Percentiles rank a stretch among this genome's conserved stretches.
phyloP scores from a whole-genome alignment of 2,888 invertebrate genomes.

The Tinea semifulvella region DNA sequence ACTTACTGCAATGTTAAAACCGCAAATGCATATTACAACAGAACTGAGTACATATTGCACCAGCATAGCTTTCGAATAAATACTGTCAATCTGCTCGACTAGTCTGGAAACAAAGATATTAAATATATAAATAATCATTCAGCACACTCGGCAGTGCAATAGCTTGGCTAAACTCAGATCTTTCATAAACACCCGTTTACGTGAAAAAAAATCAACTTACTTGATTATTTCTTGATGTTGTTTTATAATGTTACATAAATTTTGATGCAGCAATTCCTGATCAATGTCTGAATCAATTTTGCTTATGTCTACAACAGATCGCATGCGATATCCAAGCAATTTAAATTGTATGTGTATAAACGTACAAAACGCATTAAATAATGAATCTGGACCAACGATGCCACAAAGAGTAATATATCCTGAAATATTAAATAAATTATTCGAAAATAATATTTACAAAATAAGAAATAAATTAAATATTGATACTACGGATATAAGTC shows the following conservation, averaged over 20 bases:
- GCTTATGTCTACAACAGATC: neutral
- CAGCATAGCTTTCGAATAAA: neutral
- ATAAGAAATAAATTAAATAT: no score
- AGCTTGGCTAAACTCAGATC: no score
- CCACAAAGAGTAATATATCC: neutral
- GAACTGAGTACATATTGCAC: slow-evolving; percentile 6
- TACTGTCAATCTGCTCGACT: neutral
- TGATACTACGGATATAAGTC: no score
- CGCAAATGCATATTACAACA: neutral
- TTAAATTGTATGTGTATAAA: neutral
- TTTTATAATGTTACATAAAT: neutral
- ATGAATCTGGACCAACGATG: neutral
- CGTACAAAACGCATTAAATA: neutral
- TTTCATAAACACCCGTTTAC: no score
- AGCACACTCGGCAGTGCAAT: no score
- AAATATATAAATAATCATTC: no score
- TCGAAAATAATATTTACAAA: no score
- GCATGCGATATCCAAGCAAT: neutral
- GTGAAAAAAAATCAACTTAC: neutral
- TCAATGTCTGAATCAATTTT: neutral
- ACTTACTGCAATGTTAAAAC: slow-evolving; percentile 6
- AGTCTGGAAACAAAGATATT: slow-evolving; percentile 4
- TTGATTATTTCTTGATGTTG: neutral
- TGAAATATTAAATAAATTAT: no score
- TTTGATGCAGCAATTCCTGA: neutral